These are phyloP conservation scores for Engraulis encrasicolus DNA, from an alignment of 2,113 vertebrate species.

Conservation along the genomic window DNA sequence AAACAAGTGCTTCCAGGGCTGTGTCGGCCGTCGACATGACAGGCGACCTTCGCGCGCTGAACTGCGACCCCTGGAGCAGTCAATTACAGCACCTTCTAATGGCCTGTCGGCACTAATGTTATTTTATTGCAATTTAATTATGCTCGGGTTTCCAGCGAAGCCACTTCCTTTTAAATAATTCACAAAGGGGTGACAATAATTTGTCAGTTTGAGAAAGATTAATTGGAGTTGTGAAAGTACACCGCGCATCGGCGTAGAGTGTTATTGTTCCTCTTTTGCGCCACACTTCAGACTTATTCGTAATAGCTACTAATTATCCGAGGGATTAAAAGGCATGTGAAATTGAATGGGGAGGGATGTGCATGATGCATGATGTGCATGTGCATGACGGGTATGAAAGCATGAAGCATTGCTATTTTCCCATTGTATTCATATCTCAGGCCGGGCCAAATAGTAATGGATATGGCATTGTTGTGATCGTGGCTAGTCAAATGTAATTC, in stretches of 20 bases:
- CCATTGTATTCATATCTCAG: neutral
- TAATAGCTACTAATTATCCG: neutral
- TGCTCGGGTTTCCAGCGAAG: conserved; percentile 77
- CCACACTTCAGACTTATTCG: conserved; percentile 17
- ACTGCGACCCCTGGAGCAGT: conserved; percentile 68
- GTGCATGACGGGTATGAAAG: no score
- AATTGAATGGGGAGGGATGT: neutral
- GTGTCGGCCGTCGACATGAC: conserved; percentile 47
- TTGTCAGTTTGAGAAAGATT: conserved; percentile 68
- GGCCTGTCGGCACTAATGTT: conserved; percentile 79
- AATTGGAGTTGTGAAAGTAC: conserved; percentile 56
- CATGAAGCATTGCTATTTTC: neutral
- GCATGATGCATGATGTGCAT: no score
- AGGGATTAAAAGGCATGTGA: conserved; percentile 3
- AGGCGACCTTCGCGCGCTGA: conserved; percentile 64
- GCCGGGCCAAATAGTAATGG: neutral
- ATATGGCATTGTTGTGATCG: conserved; percentile 10
- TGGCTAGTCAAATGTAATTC: conserved; percentile 6
- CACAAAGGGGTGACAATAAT: conserved; percentile 72
- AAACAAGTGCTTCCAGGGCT: conserved; percentile 34
- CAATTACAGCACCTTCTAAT: conserved; percentile 75
- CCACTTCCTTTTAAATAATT: conserved; percentile 77
- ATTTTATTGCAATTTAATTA: conserved; percentile 85
- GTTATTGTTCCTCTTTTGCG: conserved; percentile 41
- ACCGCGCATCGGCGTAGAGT: conserved; percentile 61